Conservation (phyloP, 2,797 vertebrate species). For the Clarias fuscus region DNA sequence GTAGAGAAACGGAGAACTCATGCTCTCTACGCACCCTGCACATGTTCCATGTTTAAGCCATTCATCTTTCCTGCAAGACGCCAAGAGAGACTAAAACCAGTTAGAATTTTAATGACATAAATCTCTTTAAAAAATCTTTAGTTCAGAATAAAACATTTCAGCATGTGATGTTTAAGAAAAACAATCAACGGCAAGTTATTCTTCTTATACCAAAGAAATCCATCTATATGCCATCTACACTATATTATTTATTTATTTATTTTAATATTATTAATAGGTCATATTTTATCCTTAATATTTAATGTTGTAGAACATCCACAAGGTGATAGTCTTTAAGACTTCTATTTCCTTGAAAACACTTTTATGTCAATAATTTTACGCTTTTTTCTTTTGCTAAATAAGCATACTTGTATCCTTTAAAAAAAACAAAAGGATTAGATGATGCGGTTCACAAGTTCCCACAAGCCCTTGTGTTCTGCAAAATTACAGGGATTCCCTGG, state of each 20-base stretch:
- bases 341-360: too few species aligned
- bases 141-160: neutral
- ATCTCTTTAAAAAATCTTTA: neutral
- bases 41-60: conserved; percentile 75
- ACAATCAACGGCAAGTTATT: neutral
- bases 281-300: too few species aligned
- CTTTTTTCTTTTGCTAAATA: neutral
- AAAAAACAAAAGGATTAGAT: too few species aligned
- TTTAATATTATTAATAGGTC: too few species aligned
- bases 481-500: neutral
- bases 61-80: conserved; percentile 67
- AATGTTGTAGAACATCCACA: too few species aligned
- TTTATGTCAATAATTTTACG: neutral
- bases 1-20: conserved; percentile 63
- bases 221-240: neutral
- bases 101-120: neutral
- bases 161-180: neutral
- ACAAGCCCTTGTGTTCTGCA: neutral
- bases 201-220: neutral
- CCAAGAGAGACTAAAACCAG: neutral
- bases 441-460: neutral
- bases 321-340: neutral
- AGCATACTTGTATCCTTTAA: neutral
- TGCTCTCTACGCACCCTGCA: conserved; percentile 68
- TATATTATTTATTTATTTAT: too few species aligned